Percentiles rank a stretch among this genome's conserved stretches.
Evolutionary conservation across 35 echinoderm and acorn worm genomes (phyloP).

Genomic region (Acanthaster planci): DNA sequence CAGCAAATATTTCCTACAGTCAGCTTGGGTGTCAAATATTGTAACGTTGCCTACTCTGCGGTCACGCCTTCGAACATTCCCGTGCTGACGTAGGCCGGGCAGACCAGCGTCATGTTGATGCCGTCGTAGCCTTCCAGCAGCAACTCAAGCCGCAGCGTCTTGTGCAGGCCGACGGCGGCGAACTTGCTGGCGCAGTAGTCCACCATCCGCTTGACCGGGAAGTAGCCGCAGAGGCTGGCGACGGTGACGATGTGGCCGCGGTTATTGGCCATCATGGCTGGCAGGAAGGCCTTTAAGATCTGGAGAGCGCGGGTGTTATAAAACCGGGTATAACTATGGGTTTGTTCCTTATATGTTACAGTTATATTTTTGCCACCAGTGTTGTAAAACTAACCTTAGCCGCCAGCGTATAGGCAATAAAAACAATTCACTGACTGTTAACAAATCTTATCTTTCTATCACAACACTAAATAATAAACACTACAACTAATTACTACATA

Average conservation of each 20-base stretch:
- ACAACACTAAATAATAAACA: too few relatives aligned
- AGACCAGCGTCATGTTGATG: slow-evolving; percentile 74
- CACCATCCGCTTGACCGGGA: slow-evolving; percentile 45
- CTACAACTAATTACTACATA: too few relatives aligned
- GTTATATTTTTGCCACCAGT: too few relatives aligned
- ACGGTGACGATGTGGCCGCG: slow-evolving; percentile 93
- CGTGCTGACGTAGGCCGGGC: slow-evolving; percentile 71
- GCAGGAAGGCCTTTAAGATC: slow-evolving; percentile 84
- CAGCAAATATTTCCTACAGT: too few relatives aligned
- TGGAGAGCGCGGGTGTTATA: slow-evolving; percentile 24
- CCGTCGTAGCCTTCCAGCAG: slow-evolving; percentile 36
- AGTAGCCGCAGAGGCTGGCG: slow-evolving; percentile 67
- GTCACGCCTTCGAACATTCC: slow-evolving; percentile 83
- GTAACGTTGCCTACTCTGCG: slow-evolving; percentile 47
- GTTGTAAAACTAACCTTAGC: too few relatives aligned
- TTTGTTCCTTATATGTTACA: too few relatives aligned
- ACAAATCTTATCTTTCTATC: too few relatives aligned
- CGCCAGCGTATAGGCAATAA: too few relatives aligned
- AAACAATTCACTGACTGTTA: too few relatives aligned
- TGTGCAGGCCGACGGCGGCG: slow-evolving; percentile 69
- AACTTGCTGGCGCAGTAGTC: slow-evolving; percentile 94
- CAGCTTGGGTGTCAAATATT: too few relatives aligned
- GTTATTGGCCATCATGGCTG: slow-evolving; percentile 75
- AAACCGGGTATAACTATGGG: too few relatives aligned
- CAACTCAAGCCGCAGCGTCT: slow-evolving; percentile 60